Conservation (phyloP, 2,888 invertebrate genomes). For the Timandra comae region DNA sequence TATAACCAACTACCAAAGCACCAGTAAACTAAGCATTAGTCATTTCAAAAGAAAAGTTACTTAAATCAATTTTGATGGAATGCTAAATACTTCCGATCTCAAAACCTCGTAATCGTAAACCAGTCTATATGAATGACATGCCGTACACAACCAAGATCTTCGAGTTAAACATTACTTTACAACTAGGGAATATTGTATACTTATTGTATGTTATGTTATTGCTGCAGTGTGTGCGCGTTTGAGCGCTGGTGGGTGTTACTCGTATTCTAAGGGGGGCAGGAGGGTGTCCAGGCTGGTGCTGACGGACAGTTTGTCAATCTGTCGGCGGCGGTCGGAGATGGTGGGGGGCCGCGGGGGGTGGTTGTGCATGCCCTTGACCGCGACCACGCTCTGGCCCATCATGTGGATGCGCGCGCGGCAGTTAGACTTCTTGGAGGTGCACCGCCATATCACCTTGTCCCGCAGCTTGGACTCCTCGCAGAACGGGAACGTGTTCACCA, state of each 20-base stretch:
- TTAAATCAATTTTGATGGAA: too few relatives aligned
- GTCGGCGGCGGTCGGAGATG: slow-evolving; percentile 16
- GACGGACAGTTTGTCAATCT: slow-evolving; percentile 20
- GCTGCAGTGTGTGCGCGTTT: too few relatives aligned
- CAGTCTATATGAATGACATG: too few relatives aligned
- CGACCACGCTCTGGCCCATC: slow-evolving; percentile 65
- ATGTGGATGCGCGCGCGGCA: slow-evolving; percentile 73
- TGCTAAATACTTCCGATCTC: too few relatives aligned
- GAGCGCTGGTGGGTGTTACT: slow-evolving; percentile 11
- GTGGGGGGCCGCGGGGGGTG: slow-evolving; percentile 60
- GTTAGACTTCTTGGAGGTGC: slow-evolving; percentile 73
- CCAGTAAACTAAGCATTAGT: too few relatives aligned
- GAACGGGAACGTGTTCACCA: slow-evolving; percentile 74
- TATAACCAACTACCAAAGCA: too few relatives aligned
- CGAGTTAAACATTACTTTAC: too few relatives aligned
- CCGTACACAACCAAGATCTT: too few relatives aligned
- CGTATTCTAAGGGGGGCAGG: slow-evolving; percentile 26
- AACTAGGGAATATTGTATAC: too few relatives aligned
- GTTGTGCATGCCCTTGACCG: slow-evolving; percentile 72
- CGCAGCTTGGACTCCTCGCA: slow-evolving; percentile 72
- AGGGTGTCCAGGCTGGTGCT: slow-evolving; percentile 19
- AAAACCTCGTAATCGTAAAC: too few relatives aligned
- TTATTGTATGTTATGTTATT: too few relatives aligned
- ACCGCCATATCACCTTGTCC: slow-evolving; percentile 73
- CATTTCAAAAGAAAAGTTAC: too few relatives aligned